Conservation (phyloP, 2,797 vertebrate species). For the Yasuhikotakia modesta region DNA sequence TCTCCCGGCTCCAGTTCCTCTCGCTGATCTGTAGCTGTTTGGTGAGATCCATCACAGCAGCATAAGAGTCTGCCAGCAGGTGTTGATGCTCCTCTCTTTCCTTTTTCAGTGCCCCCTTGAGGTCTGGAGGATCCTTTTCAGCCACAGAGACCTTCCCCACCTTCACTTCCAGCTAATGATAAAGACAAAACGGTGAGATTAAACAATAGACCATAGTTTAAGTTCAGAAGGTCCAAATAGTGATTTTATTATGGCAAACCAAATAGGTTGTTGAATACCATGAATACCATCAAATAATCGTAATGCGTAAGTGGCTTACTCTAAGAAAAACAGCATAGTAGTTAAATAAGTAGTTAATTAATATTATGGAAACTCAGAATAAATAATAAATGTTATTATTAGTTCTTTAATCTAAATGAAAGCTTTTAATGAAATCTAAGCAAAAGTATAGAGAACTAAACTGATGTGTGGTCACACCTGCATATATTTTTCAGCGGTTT, state of each 20-base stretch:
- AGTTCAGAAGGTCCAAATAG: neutral
- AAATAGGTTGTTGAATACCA: neutral
- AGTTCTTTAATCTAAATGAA: neutral
- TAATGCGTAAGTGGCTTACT: neutral
- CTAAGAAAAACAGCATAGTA: too few relatives aligned
- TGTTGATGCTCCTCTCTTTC: conserved; percentile 95
- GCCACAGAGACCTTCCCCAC: conserved; percentile 77
- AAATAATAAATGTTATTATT: neutral
- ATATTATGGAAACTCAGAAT: neutral
- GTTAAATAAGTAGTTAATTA: neutral
- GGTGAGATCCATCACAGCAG: conserved; percentile 95
- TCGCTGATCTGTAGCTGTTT: conserved; percentile 94
- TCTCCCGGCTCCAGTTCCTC: conserved; percentile 95
- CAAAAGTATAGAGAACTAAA: neutral
- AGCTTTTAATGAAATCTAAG: neutral
- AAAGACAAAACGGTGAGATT: neutral
- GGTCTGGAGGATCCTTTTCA: conserved; percentile 83
- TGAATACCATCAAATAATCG: too few relatives aligned
- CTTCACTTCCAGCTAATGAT: conserved; percentile 86
- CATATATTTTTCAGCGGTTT: neutral
- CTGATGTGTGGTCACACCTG: neutral
- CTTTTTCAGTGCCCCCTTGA: conserved; percentile 88
- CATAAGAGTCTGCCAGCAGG: conserved; percentile 94
- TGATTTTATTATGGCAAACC: neutral
- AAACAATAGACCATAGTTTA: too few relatives aligned